phyloP scores from a whole-genome alignment of 2,888 invertebrate species.

The Andrena praecox region DNA sequence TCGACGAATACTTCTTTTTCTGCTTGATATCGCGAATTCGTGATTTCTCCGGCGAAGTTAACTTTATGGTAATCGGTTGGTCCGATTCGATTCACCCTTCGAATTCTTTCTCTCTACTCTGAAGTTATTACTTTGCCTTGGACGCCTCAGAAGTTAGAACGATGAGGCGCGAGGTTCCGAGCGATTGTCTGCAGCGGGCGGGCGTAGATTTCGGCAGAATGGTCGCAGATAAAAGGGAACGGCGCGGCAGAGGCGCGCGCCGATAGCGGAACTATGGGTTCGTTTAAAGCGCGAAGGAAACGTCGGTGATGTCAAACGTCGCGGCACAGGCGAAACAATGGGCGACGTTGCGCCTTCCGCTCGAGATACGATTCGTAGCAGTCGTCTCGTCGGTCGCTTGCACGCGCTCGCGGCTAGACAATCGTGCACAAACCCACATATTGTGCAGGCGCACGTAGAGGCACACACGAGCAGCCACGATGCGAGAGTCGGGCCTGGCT shows the following conservation, averaged over 20 bases:
- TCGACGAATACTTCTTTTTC: too few species aligned
- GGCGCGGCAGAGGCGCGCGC: not conserved
- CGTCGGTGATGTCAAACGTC: conserved; percentile 82
- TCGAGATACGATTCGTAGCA: conserved; percentile 81
- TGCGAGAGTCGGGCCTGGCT: conserved; percentile 48
- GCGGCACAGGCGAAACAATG: conserved; percentile 79
- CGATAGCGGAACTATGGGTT: conserved; percentile 49
- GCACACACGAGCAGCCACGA: conserved; percentile 32
- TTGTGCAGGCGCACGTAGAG: conserved; percentile 34
- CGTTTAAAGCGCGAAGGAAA: conserved; percentile 81
- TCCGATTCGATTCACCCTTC: too few species aligned
- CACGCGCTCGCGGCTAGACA: conserved; percentile 50
- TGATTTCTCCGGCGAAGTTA: too few species aligned
- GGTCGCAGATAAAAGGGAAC: conserved; percentile 24
- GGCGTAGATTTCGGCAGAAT: conserved; percentile 13
- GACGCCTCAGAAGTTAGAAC: too few species aligned
- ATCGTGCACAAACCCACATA: conserved; percentile 46
- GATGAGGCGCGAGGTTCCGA: too few species aligned
- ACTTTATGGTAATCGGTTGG: too few species aligned
- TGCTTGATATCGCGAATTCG: too few species aligned
- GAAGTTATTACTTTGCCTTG: too few species aligned
- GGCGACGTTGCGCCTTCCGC: conserved; percentile 80
- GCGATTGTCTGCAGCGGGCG: not conserved
- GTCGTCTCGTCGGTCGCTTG: conserved; percentile 48
- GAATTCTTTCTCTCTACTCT: too few species aligned